phyloP scores from a whole-genome alignment of 2,888 invertebrate species.

The Sthenelais limicola region DNA sequence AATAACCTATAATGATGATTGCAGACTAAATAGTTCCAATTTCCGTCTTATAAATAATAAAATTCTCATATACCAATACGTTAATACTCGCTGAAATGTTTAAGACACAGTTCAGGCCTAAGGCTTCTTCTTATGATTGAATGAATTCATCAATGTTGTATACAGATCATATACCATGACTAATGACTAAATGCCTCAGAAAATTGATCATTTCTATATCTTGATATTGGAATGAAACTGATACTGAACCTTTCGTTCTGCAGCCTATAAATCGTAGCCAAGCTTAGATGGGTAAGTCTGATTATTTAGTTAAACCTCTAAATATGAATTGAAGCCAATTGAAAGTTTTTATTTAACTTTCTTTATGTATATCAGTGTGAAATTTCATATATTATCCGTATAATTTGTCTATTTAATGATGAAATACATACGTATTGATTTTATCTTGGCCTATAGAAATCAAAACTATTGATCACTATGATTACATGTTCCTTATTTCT shows the following conservation, averaged over 20 bases:
- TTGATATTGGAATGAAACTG: background rate
- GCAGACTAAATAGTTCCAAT: no score
- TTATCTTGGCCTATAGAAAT: no score
- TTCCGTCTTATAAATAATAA: no score
- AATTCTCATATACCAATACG: no score
- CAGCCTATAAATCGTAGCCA: slow-evolving; percentile 37
- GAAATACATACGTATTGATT: no score
- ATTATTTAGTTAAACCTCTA: background rate
- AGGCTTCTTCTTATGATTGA: background rate
- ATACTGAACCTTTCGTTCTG: background rate
- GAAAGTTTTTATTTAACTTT: background rate
- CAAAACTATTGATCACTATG: no score
- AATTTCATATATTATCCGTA: background rate
- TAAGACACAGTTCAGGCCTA: background rate
- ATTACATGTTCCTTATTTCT: no score
- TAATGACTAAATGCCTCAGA: background rate
- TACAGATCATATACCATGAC: background rate
- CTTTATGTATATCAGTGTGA: background rate
- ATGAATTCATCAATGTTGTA: background rate
- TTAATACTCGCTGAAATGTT: no score
- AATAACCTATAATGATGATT: no score
- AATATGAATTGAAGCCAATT: background rate
- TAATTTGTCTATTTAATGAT: background rate
- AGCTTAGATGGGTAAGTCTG: slow-evolving; percentile 29
- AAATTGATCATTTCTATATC: background rate